Evolutionary conservation across 1,140 invertebrate species (phyloP), one percentile per base, ranked within the genome.

Genomic region (Dolichoris vasculosae): DNA sequence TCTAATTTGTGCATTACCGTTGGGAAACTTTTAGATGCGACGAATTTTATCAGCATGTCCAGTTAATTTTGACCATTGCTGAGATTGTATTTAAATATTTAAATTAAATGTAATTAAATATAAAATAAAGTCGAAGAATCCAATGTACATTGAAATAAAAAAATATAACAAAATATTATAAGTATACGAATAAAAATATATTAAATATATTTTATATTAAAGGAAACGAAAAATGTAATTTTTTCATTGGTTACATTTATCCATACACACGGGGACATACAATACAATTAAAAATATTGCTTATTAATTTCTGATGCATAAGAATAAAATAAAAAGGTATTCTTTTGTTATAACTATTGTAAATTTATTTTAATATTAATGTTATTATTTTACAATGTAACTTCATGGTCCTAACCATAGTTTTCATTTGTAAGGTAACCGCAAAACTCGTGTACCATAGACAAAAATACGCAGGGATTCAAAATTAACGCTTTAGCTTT

Each of bases 21-120:
- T 15, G 87, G 89, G 11, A 89, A 90, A 84, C 90, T 94, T 80
- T 81, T 94, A 46, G 85, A 90, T 87, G 83, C 87, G 48, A 93
- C 93, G n/a, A 92, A 92, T 78, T 87, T 94, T n/a, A 89, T 94
- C 13, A 91, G 89, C 32, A 92, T 93, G 90, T 94, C 93, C 9
- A 91, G 91, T 2, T 93, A 85, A 92, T n/a, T 26, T 23, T 77
- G 30, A 71, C 43, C 7, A 48, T 23, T n/a, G 0, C 67, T 40
- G 15, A 84, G 59, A 71, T 43, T 71, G 23, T 6, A 73, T 71
- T 43, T 73, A 40, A 7, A 43, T 43, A 73, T 38, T 71, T 38
- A 35, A 2, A 38, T 38, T 71, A n/a, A n/a, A n/a, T n/a, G n/a
- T n/a, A n/a, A n/a, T n/a, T n/a, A n/a, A n/a, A n/a, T n/a, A n/a